Percentiles rank a stretch among this genome's conserved stretches.
These are phyloP conservation scores for Pinctada fucata DNA, from an alignment of 2,888 invertebrate species.

Conservation along the genomic window DNA sequence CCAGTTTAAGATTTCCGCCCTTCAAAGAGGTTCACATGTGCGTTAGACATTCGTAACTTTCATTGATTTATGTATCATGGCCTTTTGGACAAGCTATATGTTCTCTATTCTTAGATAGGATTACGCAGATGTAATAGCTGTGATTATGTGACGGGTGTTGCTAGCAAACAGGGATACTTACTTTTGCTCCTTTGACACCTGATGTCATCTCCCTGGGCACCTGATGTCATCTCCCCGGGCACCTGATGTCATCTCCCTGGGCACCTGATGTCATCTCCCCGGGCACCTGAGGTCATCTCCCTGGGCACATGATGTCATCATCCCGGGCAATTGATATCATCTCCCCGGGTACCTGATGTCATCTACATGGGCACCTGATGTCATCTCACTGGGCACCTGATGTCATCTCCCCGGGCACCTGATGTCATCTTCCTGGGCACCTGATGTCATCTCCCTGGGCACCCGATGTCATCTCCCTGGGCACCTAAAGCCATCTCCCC, in stretches of 20 bases:
- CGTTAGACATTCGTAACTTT: too few species aligned
- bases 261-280: not conserved
- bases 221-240: not conserved
- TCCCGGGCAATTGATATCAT: not conserved
- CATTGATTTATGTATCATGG: too few species aligned
- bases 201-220: not conserved
- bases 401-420: not conserved
- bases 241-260: not conserved
- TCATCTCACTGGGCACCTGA: not conserved
- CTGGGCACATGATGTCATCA: not conserved
- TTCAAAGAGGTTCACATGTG: too few species aligned
- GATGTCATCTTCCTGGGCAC: not conserved
- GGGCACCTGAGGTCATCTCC: not conserved
- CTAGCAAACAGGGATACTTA: not conserved
- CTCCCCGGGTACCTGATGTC: constrained; percentile 13
- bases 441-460: not conserved
- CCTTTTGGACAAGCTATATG: too few species aligned
- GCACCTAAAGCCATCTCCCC: not conserved
- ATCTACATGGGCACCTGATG: not conserved
- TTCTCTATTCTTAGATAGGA: too few species aligned
- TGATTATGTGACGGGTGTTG: not conserved
- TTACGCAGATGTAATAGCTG: too few species aligned
- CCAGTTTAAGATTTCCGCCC: not conserved
- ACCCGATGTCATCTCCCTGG: not conserved
- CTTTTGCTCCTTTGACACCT: not conserved